Evolutionary conservation across 2,113 vertebrate species (phyloP).

Genomic region (Uria aalge): DNA sequence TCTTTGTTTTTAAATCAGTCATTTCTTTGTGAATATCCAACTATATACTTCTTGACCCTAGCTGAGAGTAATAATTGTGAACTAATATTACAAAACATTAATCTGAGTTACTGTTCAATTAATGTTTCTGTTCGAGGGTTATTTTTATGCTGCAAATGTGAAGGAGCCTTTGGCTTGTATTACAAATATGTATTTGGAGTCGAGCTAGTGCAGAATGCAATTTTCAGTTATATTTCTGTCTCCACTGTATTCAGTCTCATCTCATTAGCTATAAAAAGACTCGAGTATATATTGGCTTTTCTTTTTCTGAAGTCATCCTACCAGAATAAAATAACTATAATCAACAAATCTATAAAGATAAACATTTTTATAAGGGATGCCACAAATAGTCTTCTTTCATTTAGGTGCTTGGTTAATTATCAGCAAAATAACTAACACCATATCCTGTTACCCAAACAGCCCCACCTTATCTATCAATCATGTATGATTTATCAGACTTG

Average conservation of each 20-base stretch:
- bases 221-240: constrained; percentile 53
- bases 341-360: constrained; percentile 60
- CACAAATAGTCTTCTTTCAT: constrained; percentile 39
- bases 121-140: constrained; percentile 59
- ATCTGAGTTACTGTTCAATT: constrained; percentile 81
- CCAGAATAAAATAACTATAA: constrained; percentile 55
- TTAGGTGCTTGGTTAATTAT: constrained; percentile 56
- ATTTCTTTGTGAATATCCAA: constrained; percentile 84
- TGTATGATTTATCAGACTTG: constrained; percentile 71
- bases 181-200: constrained; percentile 52
- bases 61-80: constrained; percentile 78
- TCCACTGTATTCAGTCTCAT: constrained; percentile 25
- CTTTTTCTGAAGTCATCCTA: constrained; percentile 25
- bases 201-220: constrained; percentile 13
- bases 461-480: constrained; percentile 70
- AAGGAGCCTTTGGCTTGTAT: constrained; percentile 35
- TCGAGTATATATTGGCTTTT: neutral
- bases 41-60: constrained; percentile 82
- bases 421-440: constrained; percentile 65
- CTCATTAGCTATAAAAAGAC: constrained; percentile 19
- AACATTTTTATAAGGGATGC: constrained; percentile 61
- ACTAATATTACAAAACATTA: constrained; percentile 82
- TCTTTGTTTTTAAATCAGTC: constrained; percentile 92
- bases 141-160: constrained; percentile 67
- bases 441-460: constrained; percentile 64